Base-by-base conservation (phyloP, 1,140 invertebrate genomes). In the Elysia chlorotica region DNA sequence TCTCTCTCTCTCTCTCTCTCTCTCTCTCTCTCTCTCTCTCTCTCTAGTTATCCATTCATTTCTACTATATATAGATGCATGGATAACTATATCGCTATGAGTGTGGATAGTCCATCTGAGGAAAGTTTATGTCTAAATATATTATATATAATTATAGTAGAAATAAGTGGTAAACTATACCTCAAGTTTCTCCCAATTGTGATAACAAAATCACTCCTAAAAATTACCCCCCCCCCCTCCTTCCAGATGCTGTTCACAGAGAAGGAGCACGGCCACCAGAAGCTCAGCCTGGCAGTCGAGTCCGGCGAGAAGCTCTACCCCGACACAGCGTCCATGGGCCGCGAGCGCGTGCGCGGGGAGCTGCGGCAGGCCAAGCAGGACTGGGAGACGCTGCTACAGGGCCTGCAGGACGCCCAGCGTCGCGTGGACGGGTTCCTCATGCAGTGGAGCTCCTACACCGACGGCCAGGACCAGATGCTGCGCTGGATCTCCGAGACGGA, bases 401-500 rank as follows among this genome's bases (percentile, higher is more conserved):
- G 91, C 73, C 92, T 96, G 65, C 89, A 91, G 65, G 92, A 94
- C 81, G 79, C 81, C 67, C 78, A 88, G 82, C 82, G 87, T 2
- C 71, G 41, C 38, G 82, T 88, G 19, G 85, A 88, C 54, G 79
- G 80, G 6, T 83, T 78, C 75, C 77, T 88, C n/a, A 76, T 84
- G 36, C 86, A 88, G 69, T 84, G 86, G 77, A 83, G 86, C 14
- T 85, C 91, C 91, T 86, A 85, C 74, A 92, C 94, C 76, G 94
- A 96, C 80, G 92, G 92, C 36, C 93, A 96, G 79, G 92, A 92
- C 10, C 89, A 95, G 36, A 93, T 88, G 23, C 30, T 83, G 48
- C 90, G 92, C 25, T 98, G 96, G 96, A 87, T 98, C 76, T 92
- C 95, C 77, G 91, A 92, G 57, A 94, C 95, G 86, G 96, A 97